Evolutionary conservation across 1,140 invertebrate genomes (phyloP).

Genomic region (Tenebrio molitor): DNA sequence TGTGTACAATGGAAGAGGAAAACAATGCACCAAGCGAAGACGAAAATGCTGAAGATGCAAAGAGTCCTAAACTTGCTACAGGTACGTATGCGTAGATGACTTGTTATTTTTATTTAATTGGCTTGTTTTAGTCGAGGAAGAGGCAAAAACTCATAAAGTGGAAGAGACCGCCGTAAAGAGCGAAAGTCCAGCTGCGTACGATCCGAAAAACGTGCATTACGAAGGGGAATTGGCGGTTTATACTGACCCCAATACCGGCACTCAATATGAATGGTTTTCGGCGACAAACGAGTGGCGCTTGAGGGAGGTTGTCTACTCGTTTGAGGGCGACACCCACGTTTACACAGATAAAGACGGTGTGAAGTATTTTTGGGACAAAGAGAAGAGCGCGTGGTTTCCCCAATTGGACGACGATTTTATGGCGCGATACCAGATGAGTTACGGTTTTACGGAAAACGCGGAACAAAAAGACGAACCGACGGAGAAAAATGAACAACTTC

Average conservation of each 20-base stretch:
- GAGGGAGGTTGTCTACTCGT: slow-evolving; percentile 72
- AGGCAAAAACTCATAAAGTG: not conserved
- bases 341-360: slow-evolving; percentile 92
- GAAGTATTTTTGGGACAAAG: slow-evolving; percentile 91
- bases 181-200: slow-evolving; percentile 57
- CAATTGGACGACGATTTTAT: slow-evolving; percentile 98
- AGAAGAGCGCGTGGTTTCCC: slow-evolving; percentile 95
- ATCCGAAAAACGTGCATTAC: slow-evolving; percentile 73
- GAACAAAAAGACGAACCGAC: slow-evolving; percentile 53
- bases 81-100: no score
- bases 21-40: no score
- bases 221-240: slow-evolving; percentile 80
- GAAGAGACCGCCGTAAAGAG: no score
- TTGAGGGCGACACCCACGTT: slow-evolving; percentile 82
- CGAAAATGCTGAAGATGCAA: no score
- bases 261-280: slow-evolving; percentile 78
- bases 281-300: slow-evolving; percentile 72
- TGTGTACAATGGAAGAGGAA: no score
- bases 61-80: no score
- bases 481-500: slow-evolving; percentile 28
- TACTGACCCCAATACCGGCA: slow-evolving; percentile 77
- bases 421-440: slow-evolving; percentile 95
- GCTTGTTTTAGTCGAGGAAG: no score
- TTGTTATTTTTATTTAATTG: no score
- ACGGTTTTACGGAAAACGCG: slow-evolving; percentile 84